Base-by-base conservation (phyloP, 2,113 vertebrate genomes). In the Gymnorhina tibicen region DNA sequence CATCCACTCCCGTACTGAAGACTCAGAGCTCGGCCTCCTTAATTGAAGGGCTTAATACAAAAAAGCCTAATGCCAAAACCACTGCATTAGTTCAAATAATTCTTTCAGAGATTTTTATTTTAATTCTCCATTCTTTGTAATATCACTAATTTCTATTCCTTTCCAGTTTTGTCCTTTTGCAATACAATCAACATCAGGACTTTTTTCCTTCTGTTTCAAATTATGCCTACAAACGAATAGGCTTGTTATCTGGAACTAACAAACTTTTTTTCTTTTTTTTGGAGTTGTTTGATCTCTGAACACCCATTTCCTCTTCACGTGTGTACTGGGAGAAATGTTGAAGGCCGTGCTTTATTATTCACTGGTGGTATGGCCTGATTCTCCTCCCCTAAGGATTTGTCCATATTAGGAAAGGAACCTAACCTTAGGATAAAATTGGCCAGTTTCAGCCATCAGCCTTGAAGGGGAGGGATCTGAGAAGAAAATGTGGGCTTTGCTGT, bases 141-240 rank as follows among this genome's bases (percentile, higher is more conserved):
- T 83, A 85, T 89, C 70, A 58, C 62, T 73, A 20, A 59, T 96
- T 90, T 90, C 53, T 63, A 66, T 85, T 91, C 59, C 28, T 83
- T 90, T 75, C 35, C 85, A 85, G 37, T 73, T 94, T 83, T 95
- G 68, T 93, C 44, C 66, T 92, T 87, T 73, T 70, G 26, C 73
- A 80, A 53, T 89, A 39, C 0, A 14, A 72, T 66, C 58, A 76
- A 62, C 66, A 19, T 66, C 37, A 21, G 42, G 66, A 72, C 6
- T 23, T 56, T 41, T 64, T 56, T 13, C 32, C 81, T 94, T 79
- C 91, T 97, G 93, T 91, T 95, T 96, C 66, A 66, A 87, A 90
- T 96, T 94, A 93, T 2, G 11, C 32, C 58, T 77, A 47, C 46
- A 85, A 95, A 89, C 20, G 72, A 89, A 80, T 33, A 76, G 42